phyloP scores from a whole-genome alignment of 2,888 invertebrate genomes.

The Invenusta paracnida region DNA sequence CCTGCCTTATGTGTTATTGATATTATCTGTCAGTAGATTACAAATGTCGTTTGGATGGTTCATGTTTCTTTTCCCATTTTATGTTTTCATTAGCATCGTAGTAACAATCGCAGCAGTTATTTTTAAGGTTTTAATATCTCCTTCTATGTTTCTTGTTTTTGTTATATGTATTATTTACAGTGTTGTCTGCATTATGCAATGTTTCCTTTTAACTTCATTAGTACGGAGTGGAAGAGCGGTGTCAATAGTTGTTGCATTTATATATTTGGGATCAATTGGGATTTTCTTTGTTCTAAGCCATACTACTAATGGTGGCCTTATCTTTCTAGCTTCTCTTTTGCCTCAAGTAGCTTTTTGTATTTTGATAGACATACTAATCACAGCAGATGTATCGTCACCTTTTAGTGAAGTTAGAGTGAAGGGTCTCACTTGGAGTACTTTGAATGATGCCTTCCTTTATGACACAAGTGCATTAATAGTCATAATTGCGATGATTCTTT shows the following conservation, averaged over 20 bases:
- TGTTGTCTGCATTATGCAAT: neutral
- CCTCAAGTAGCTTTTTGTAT: neutral
- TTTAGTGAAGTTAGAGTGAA: neutral
- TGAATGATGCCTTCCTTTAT: neutral
- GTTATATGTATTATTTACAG: neutral
- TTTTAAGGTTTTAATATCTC: neutral
- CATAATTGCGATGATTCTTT: neutral
- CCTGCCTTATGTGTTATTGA: neutral
- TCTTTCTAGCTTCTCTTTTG: neutral
- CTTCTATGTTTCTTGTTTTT: neutral
- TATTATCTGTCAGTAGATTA: neutral
- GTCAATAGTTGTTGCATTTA: neutral
- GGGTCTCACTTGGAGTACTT: neutral
- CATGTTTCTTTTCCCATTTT: neutral
- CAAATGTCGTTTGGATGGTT: neutral
- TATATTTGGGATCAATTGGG: neutral
- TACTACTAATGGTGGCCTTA: neutral
- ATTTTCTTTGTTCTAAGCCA: neutral
- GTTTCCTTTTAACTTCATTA: neutral
- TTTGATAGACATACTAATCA: neutral
- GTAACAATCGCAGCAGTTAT: neutral
- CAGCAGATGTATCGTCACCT: no score
- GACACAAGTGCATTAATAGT: neutral
- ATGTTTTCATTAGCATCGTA: neutral
- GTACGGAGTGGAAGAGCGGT: neutral